Base-by-base conservation (phyloP, 2,797 vertebrate genomes). In the Xiphorhynchus erythropygius region DNA sequence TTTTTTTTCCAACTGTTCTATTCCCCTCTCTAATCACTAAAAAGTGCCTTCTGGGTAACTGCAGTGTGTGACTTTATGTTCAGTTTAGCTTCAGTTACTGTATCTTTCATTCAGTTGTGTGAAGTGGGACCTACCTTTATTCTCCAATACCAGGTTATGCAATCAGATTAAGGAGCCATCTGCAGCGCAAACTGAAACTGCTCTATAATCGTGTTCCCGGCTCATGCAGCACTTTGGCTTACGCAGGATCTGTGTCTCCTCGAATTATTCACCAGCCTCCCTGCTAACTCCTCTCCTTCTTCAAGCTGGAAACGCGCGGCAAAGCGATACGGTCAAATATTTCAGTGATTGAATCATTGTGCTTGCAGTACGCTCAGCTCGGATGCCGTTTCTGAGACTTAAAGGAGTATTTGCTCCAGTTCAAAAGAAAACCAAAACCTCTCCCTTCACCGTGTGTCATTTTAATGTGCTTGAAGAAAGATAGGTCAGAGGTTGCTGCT, bases 151-250 rank as follows among this genome's bases (percentile, higher is more conserved):
- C 64, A 15, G 60, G 79, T 95, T 94, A 95, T 11, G 82, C 82
- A 96, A 96, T 17, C 71, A 57, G 91, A 96, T 96, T 92, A 95
- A 91, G 55, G 63, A 94, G 75, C 95, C 95, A 96, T 96, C 95
- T 96, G 95, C 89, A 77, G 86, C 53, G 5, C 64, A 39, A 80
- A 94, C 56, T 33, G 53, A 60, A 90, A 63, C 84, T 28, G 84
- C 30, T 11, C 81, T 76, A 41, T 95, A 95, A 95, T 92, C 93
- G n/a, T 4, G 63, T 84, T 67, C 74, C 56, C 33, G 27, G 68
- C 85, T 89, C 79, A 55, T 3, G 22, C 67, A 82, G 63, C 71
- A 76, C 4, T 82, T 39, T 9, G 71, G 74, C 28, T 93, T 92
- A 94, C 17, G 37, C 53, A 22, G 84, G 87, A 91, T 89, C 87